Conservation (phyloP, 2,888 invertebrate species). For the Kuschelorhynchus macadamiae region DNA sequence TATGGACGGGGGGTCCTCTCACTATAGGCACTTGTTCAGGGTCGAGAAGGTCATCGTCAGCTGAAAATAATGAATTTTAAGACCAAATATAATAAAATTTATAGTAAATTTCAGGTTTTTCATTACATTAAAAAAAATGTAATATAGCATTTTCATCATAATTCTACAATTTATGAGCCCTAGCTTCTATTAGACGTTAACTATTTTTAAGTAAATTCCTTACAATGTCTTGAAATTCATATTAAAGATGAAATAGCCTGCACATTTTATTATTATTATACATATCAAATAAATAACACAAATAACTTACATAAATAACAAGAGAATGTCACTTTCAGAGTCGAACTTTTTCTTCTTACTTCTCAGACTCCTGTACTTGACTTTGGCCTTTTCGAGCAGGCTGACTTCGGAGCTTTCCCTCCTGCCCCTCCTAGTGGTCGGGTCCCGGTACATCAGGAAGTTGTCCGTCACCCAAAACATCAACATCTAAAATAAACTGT, state of each 20-base stretch:
- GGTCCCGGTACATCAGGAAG: slow-evolving; percentile 81
- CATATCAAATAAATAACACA: too few relatives aligned
- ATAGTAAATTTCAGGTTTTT: neutral
- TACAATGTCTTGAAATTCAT: too few relatives aligned
- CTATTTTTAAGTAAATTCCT: too few relatives aligned
- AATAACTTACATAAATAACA: too few relatives aligned
- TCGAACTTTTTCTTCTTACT: slow-evolving; percentile 71
- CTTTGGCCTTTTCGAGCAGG: slow-evolving; percentile 65
- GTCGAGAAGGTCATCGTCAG: slow-evolving; percentile 76
- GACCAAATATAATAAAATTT: too few relatives aligned
- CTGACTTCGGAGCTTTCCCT: slow-evolving; percentile 62
- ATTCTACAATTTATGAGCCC: too few relatives aligned
- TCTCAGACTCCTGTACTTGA: slow-evolving; percentile 74
- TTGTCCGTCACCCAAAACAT: slow-evolving; percentile 92
- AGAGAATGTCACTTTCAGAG: slow-evolving; percentile 76
- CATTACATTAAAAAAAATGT: too few relatives aligned
- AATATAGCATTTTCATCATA: too few relatives aligned
- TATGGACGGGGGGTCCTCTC: neutral
- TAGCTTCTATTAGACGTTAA: neutral
- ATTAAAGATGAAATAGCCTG: too few relatives aligned
- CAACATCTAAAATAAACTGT: slow-evolving; percentile 77
- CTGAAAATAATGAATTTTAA: too few relatives aligned
- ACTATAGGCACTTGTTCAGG: slow-evolving; percentile 61
- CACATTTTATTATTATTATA: too few relatives aligned
- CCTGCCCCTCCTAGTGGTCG: slow-evolving; percentile 62